Evolutionary conservation across 2,113 vertebrate species (phyloP), one percentile per base, ranked within the genome.

Genomic region (Phylloscopus trochilus): DNA sequence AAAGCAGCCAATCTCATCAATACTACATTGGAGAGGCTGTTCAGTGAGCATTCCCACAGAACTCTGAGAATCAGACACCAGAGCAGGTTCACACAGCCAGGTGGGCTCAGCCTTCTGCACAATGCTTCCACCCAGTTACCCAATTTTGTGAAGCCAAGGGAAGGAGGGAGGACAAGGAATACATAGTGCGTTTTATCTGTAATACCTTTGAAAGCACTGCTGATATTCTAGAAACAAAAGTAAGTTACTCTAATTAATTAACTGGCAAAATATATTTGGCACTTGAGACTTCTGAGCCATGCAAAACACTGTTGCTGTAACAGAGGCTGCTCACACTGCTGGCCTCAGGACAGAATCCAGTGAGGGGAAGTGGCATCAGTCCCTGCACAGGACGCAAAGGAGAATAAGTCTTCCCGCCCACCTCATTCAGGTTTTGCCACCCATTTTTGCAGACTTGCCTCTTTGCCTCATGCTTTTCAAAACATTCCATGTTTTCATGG

Each of bases 351-450:
- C 49, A 43, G 43, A 33, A 13, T 2, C 8, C 67, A 19, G 66
- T 0, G 0, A 31, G 4, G 33, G 6, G 14, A 68, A 41, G 41
- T 0, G 3, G 56, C 17, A 15, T 1, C 3, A 0, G 7, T 30
- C 49, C 63, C 51, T 21, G 35, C 86, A 56, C 51, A 46, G 67
- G 15, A 24, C 41, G 11, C 27, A 5, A 43, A 44, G 24, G 31
- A n/a, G 3, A 52, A 2, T 7, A n/a, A 33, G 1, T 26, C 24
- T 30, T 63, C 64, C n/a, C 14, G 0, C 60, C 31, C 14, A 0
- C 10, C 24, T 21, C 41, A 8, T 20, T n/a, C 43, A 44, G 10
- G 30, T 35, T 56, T 62, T 90, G 15, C 9, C 12, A n/a, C 13
- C 15, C 30, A 13, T 66, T 75, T 66, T 74, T 62, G 31, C 43